A percentile compares a stretch with the other conserved stretches of the same genome.
Evolutionary conservation across 2,797 vertebrate species (phyloP).

Genomic region (Selene dorsalis): DNA sequence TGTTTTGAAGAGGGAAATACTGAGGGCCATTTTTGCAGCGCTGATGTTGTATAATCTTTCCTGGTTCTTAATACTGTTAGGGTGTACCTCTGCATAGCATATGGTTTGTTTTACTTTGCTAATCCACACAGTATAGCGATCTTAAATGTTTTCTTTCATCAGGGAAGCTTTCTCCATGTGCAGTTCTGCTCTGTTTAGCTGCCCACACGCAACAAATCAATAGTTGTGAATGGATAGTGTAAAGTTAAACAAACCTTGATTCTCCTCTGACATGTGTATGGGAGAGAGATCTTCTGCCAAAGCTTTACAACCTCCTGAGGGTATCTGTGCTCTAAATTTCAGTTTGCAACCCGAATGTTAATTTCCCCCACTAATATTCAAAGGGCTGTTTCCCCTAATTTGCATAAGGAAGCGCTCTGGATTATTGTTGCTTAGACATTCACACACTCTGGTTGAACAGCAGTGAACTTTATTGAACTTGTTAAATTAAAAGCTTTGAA

Average conservation of each 20-base stretch:
- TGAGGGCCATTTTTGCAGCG: not conserved
- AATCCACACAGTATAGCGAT: not conserved
- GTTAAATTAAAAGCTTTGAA: conserved; percentile 56
- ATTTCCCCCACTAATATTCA: conserved; percentile 63
- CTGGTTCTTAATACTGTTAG: not conserved
- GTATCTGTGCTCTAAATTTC: conserved; percentile 58
- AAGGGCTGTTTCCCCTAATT: conserved; percentile 55
- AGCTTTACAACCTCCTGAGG: conserved; percentile 53
- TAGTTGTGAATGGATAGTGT: conserved; percentile 54
- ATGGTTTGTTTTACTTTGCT: not conserved
- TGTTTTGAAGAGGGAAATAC: conserved; percentile 31
- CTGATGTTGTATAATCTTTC: conserved; percentile 5
- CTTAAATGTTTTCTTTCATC: conserved; percentile 3
- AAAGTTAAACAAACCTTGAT: conserved; percentile 51
- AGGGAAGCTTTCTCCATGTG: not conserved
- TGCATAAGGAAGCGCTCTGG: conserved; percentile 59
- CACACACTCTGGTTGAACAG: conserved; percentile 31
- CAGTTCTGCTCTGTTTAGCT: conserved; percentile 7
- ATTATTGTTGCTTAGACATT: conserved; percentile 54
- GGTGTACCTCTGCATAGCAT: not conserved
- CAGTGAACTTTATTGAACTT: conserved; percentile 65
- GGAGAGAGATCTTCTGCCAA: conserved; percentile 44
- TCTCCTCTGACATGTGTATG: conserved; percentile 40
- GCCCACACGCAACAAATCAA: conserved; percentile 47
- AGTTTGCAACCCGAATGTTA: conserved; percentile 50